Evolutionary conservation across 2,113 vertebrate genomes (phyloP).

Genomic region (Urocynchramus pylzowi): DNA sequence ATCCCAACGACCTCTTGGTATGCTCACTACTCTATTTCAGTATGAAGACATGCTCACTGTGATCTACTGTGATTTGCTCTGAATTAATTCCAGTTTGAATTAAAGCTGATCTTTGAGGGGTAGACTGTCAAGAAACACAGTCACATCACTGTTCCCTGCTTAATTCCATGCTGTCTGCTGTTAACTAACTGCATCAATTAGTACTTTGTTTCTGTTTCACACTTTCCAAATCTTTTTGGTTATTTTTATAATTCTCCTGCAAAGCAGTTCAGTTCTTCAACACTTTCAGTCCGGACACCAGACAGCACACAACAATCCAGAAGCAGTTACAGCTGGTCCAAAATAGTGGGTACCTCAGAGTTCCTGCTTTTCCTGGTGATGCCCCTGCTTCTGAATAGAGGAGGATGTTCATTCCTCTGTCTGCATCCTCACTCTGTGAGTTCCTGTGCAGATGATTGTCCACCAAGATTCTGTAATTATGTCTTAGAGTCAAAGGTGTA

Average conservation of each 20-base stretch:
- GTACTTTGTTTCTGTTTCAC: background rate
- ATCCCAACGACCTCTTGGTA: background rate
- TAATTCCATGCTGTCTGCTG: background rate
- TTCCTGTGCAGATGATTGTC: background rate
- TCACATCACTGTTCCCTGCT: background rate
- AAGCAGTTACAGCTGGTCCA: background rate
- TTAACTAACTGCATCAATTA: background rate
- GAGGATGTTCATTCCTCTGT: background rate
- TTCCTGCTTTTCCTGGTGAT: background rate
- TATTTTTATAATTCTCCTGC: background rate
- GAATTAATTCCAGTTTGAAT: slow-evolving; percentile 1
- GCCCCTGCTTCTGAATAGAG: background rate
- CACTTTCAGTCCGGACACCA: background rate
- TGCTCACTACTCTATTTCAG: background rate
- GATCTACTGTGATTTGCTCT: background rate
- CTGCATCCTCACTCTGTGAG: background rate
- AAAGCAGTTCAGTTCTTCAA: background rate
- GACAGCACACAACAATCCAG: background rate
- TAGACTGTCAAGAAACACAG: background rate
- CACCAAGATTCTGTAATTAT: background rate
- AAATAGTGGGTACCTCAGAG: background rate
- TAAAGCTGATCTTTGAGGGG: background rate
- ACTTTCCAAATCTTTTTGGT: background rate
- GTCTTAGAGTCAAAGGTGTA: background rate
- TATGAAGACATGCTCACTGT: background rate